phyloP scores from a whole-genome alignment of 2,888 invertebrate genomes.

The Macropis europaea region DNA sequence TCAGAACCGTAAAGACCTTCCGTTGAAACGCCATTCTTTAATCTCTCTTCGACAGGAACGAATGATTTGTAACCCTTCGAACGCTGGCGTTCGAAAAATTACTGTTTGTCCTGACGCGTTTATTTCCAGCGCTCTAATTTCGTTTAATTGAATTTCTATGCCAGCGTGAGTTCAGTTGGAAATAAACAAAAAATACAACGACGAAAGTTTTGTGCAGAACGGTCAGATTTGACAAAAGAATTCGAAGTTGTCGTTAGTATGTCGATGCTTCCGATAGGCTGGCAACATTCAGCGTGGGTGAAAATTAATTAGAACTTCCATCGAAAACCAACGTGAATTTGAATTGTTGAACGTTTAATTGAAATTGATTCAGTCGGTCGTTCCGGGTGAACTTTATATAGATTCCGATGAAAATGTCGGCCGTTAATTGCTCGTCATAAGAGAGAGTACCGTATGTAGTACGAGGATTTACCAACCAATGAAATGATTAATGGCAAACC shows the following conservation, averaged over 20 bases:
- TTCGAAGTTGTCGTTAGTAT: not conserved
- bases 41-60: not conserved
- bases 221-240: no score
- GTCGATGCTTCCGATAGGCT: not conserved
- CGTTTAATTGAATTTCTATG: no score
- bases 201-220: not conserved
- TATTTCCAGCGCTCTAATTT: not conserved
- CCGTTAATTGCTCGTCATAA: conserved; percentile 11
- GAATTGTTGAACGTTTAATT: conserved; percentile 17
- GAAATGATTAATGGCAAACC: not conserved
- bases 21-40: not conserved
- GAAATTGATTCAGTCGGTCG: conserved; percentile 5
- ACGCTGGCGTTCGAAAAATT: not conserved
- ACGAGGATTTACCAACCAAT: not conserved
- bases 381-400: not conserved
- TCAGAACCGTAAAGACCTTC: not conserved
- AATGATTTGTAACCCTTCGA: not conserved
- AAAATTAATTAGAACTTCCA: conserved; percentile 18
- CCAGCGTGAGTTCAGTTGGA: no score
- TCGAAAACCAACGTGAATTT: not conserved
- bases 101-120: not conserved
- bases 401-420: conserved; percentile 1
- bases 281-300: not conserved
- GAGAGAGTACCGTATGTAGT: not conserved
- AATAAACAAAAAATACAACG: not conserved